Evolutionary conservation across 2,888 invertebrate genomes (phyloP), one percentile per base, ranked within the genome.

Genomic region (Drosophila barbarae): DNA sequence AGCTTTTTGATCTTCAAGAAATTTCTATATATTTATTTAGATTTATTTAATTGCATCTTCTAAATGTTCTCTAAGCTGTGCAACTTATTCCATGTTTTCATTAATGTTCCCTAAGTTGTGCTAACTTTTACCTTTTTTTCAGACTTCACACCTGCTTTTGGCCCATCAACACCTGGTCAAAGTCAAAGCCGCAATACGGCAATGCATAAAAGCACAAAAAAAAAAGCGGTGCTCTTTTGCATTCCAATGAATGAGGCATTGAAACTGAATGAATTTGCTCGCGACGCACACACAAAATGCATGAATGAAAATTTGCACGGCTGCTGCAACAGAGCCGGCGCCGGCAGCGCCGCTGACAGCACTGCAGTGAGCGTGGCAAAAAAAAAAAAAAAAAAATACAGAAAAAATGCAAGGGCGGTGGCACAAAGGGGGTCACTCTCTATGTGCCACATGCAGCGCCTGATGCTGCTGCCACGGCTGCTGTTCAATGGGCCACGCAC

Each of bases 401-500:
- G 5, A 71, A 68, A 66, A 55, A 42, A n/a, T 10, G 53, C 21
- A 39, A 39, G 52, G 68, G 64, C 39, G 46, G 66, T 34, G 47
- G 68, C 74, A 36, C 36, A 46, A 35, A 38, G 52, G 49, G 52
- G 39, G 41, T 46, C 54, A 32, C 30, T 32, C 46, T 30, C 65
- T 47, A 54, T 51, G 69, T 65, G 53, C 41, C 65, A 55, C 54
- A 69, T 70, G 63, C 53, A 71, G 61, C 65, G 74, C 68, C 15
- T 35, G 35, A 13, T 26, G n/a, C 50, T 26, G n/a, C 50, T 49
- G 32, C 77, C 21, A 21, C 26, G 28, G 36, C 83, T 83, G 74
- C 77, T 77, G 78, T 77, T 78, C 80, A 83, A 78, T 83, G 74
- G 72, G 84, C 74, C 84, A 81, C 78, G 84, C 78, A 84, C 54